phyloP scores from a whole-genome alignment of 2,797 vertebrate species.

The Dipus sagitta region DNA sequence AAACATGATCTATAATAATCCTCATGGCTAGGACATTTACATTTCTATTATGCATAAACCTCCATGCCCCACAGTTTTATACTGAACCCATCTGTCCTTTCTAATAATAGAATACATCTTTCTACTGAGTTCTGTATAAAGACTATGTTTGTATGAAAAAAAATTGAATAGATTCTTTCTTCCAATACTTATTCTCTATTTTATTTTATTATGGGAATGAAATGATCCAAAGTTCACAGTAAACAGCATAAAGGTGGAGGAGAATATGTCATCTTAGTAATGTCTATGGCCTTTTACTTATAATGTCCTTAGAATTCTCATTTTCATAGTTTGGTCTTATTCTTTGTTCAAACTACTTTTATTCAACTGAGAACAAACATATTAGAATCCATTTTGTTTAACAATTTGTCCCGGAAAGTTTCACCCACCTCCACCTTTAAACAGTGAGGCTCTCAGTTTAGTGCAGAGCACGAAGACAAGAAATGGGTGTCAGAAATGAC shows the following conservation, averaged over 20 bases:
- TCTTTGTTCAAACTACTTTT: neutral
- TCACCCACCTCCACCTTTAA: neutral
- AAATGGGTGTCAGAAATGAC: neutral
- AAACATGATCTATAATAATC: neutral
- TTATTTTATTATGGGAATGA: neutral
- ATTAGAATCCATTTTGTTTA: neutral
- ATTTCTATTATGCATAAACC: conserved; percentile 12
- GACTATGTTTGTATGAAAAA: neutral
- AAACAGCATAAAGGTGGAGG: neutral
- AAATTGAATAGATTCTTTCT: neutral
- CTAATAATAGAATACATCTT: neutral
- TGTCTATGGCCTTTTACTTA: neutral
- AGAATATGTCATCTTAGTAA: neutral
- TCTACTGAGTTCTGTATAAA: neutral
- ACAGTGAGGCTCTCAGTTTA: neutral
- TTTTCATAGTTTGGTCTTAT: neutral
- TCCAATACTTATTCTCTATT: neutral
- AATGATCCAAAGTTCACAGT: neutral
- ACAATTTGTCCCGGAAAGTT: neutral
- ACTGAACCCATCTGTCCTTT: conserved; percentile 27
- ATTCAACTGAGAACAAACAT: neutral
- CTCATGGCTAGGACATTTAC: neutral
- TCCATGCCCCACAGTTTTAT: neutral
- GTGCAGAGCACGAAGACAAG: neutral
- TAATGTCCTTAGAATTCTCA: neutral